Base-by-base conservation (phyloP, 92 coral and sea anemone species). In the Heteractis magnifica region DNA sequence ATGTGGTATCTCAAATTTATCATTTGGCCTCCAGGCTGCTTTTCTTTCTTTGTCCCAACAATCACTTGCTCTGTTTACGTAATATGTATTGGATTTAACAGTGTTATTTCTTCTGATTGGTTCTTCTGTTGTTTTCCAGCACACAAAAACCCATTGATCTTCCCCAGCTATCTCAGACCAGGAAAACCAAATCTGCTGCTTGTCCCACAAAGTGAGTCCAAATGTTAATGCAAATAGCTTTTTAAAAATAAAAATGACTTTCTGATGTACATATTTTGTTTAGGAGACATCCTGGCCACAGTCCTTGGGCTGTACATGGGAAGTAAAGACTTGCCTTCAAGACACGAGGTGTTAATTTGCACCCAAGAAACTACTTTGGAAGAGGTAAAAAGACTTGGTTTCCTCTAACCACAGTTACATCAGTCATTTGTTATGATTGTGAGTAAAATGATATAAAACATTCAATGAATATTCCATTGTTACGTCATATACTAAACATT, bases 311-410 rank as follows among this genome's bases (percentile, higher is more conserved):
- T 82, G 34, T 82, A 82, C 72, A 23, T 55, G 53, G 86, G 71
- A 14, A 82, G 84, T 65, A 65, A 70, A 51, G 77, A 26, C 19
- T 85, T 91, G 44, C 98, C 98, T 23, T 86, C 88, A 44, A 82
- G 88, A 15, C 92, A 95, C 71, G 98, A 95, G 78, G 97, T 94
- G 8, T 76, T 94, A 58, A 87, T 94, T 76, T 94, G 98, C 74
- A 85, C 91, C 4, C 83, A 90, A 20, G 92, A 95, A 19, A 95
- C 98, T 3, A 91, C 98, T 5, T 88, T 91, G 55, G 98, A 95
- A 86, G 98, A 95, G 90, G 98, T 95, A 83, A 68, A 5, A 4
- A 16, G 0, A 12, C n/a, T 12, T 59, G 5, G 16, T 18, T 56
- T 18, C 16, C 3, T 12, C 4, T 12, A 13, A 75, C 3, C 58